Conservation (phyloP, 2,797 vertebrate genomes). For the Rhabdomys pumilio region DNA sequence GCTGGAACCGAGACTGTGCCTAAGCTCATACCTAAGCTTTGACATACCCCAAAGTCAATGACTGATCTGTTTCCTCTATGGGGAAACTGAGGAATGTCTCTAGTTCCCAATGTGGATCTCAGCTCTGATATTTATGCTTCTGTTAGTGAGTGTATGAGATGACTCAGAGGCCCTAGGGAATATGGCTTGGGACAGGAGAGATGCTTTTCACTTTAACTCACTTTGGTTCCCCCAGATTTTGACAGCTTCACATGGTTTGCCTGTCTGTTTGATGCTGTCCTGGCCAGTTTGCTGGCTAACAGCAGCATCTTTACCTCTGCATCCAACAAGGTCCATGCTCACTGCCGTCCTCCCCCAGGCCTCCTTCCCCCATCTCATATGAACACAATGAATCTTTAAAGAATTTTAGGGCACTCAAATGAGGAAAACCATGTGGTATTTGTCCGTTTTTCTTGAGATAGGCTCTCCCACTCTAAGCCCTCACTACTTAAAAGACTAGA, state of each 20-base stretch:
- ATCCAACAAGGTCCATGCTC: background rate
- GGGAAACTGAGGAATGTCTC: background rate
- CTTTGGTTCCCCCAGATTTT: background rate
- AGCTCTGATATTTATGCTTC: background rate
- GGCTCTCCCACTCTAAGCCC: background rate
- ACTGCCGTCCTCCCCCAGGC: background rate
- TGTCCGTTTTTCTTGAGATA: background rate
- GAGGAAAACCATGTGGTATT: background rate
- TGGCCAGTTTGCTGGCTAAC: too few relatives aligned
- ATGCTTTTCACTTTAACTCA: background rate
- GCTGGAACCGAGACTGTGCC: background rate
- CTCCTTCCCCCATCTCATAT: background rate
- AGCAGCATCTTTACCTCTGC: background rate
- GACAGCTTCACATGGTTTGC: fast-evolving
- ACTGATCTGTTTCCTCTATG: background rate
- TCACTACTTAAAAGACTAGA: too few relatives aligned
- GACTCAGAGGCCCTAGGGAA: background rate
- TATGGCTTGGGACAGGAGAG: background rate
- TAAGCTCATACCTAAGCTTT: background rate
- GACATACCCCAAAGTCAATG: background rate
- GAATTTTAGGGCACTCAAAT: background rate
- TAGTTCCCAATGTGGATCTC: background rate
- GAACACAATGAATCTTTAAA: background rate
- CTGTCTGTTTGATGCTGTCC: too few relatives aligned
- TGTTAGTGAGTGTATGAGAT: background rate